Base-by-base conservation (phyloP, 1,140 invertebrate species). In the Drusus annulatus region DNA sequence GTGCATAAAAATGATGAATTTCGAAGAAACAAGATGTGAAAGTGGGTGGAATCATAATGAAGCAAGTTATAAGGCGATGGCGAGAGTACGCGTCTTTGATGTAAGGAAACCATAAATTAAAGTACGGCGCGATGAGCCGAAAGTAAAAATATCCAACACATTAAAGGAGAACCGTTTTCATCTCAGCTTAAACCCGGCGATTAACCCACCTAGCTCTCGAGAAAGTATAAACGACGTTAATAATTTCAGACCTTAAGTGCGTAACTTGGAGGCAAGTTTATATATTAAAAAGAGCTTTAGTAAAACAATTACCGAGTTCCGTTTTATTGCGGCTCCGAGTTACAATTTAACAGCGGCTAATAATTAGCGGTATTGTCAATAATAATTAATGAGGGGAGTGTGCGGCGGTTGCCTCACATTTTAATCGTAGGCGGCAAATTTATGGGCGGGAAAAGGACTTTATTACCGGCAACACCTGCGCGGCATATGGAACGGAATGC, bases 281-380 rank as follows among this genome's bases (percentile, higher is more conserved):
- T 76, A 50, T 65, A 76, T 78, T 76, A 60, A 76, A 76, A 76
- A 60, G 71, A 74, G 56, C 28, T 76, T 76, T 45, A 28, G 52
- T 60, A 65, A 63, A 77, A 65, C 76, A 51, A 77, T 77, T 77
- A 77, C 58, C 52, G 28, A 51, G 76, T 54, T n/a, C 45, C 31
- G 50, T 77, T 77, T 63, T 77, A 77, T 77, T 77, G 65, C 60
- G 51, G 80, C 36, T 62, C 56, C 28, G 58, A 56, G 78, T 28
- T 71, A 77, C 69, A 78, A 50, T 82, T 79, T 82, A 82, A 71
- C 60, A 73, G 80, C 60, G 54, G 54, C 76, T 82, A 79, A 82
- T 82, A 82, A 79, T 82, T 82, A 79, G 77, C 52, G 80, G 80
- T 62, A 82, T 82, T 82, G 80, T 82, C 80, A 82, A 82, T 82